Conservation (phyloP, 2,113 vertebrate species). For the Malaclemys terrapin region DNA sequence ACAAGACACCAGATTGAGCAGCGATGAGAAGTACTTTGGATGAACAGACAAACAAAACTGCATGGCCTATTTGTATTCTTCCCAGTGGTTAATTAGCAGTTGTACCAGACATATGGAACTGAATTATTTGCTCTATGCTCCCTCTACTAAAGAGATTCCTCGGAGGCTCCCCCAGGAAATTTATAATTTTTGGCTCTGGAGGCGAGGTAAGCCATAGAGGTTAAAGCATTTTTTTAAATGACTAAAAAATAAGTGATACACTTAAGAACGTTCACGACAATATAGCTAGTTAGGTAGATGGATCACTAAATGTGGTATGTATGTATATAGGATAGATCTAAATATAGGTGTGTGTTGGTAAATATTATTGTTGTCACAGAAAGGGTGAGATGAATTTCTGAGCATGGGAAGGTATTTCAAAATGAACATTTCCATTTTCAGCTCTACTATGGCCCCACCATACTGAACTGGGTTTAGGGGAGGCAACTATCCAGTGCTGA, state of each 20-base stretch:
- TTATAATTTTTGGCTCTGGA: background rate
- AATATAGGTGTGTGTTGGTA: background rate
- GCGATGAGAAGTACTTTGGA: conserved; percentile 12
- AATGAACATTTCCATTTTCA: background rate
- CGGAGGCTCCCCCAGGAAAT: background rate
- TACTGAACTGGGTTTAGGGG: background rate
- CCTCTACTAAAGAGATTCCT: background rate
- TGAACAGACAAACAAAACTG: conserved; percentile 4
- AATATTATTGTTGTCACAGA: background rate
- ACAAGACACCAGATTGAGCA: conserved; percentile 1
- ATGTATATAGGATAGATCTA: background rate
- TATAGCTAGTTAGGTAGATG: background rate
- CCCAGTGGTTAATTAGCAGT: background rate
- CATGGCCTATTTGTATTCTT: background rate
- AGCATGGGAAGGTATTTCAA: background rate
- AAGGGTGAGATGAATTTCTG: background rate
- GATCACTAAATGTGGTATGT: background rate
- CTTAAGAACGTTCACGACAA: background rate
- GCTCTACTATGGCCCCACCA: background rate
- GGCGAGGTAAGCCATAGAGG: background rate
- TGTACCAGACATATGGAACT: background rate
- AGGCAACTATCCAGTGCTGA: background rate
- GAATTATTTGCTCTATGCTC: background rate
- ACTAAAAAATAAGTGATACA: background rate
- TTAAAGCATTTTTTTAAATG: background rate